phyloP scores from a whole-genome alignment of 2,113 vertebrate species.

The Turnix velox region DNA sequence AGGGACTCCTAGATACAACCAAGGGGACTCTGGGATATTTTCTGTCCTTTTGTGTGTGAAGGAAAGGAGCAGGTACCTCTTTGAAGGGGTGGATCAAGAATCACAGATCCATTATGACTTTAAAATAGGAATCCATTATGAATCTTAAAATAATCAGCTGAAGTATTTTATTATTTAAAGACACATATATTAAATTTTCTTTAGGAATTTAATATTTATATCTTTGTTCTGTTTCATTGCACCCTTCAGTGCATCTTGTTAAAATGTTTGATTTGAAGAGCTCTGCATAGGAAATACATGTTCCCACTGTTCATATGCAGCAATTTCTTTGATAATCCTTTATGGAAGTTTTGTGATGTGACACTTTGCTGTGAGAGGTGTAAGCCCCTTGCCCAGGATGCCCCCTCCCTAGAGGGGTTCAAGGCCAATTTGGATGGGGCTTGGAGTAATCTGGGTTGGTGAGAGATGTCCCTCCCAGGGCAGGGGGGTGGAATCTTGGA shows the following conservation, averaged over 20 bases:
- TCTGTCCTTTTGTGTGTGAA: neutral
- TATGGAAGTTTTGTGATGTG: neutral
- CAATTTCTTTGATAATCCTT: neutral
- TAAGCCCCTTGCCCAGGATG: too few relatives aligned
- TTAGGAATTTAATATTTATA: neutral
- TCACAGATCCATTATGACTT: too few relatives aligned
- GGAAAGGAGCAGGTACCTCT: neutral
- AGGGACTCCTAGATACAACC: neutral
- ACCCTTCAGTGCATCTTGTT: neutral
- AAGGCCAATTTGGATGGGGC: too few relatives aligned
- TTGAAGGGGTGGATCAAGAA: rapidly evolving
- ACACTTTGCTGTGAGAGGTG: neutral
- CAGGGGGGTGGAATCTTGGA: too few relatives aligned
- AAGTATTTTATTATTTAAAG: neutral
- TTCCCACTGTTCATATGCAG: neutral
- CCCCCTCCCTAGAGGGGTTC: too few relatives aligned
- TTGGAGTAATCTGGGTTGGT: too few relatives aligned
- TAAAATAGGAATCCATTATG: neutral
- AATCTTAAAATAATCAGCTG: neutral
- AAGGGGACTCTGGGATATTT: neutral
- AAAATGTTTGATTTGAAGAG: neutral
- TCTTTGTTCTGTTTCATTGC: neutral
- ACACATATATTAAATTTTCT: neutral
- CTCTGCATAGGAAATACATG: neutral
- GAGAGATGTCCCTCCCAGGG: too few relatives aligned